Conservation (phyloP, 2,797 vertebrate genomes). For the Diplodus puntazzo region DNA sequence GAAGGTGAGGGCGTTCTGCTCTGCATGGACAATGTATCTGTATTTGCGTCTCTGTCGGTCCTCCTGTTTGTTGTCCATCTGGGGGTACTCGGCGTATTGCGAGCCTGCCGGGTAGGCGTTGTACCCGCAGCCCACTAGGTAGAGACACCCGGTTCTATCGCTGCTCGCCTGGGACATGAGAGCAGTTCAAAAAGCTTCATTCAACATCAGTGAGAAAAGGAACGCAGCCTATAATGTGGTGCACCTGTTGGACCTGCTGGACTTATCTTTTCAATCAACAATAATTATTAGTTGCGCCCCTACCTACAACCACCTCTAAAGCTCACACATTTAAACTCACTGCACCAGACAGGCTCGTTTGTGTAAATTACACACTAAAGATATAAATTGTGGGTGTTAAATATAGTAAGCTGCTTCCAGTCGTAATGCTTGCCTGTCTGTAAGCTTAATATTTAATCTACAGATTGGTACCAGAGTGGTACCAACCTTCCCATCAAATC, state of each 20-base stretch:
- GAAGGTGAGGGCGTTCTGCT: slow-evolving; percentile 97
- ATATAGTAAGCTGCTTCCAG: too few relatives aligned
- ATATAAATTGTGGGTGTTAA: background rate
- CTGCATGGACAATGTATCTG: slow-evolving; percentile 95
- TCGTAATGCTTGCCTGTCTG: too few relatives aligned
- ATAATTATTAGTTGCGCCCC: too few relatives aligned
- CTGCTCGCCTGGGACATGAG: slow-evolving; percentile 83
- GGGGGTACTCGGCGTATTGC: slow-evolving; percentile 94
- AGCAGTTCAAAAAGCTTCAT: background rate
- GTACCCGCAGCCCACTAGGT: slow-evolving; percentile 94
- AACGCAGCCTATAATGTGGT: too few relatives aligned
- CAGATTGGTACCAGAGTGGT: too few relatives aligned
- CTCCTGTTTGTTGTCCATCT: slow-evolving; percentile 94
- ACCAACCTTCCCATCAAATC: too few relatives aligned
- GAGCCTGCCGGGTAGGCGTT: slow-evolving; percentile 96
- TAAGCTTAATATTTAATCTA: too few relatives aligned
- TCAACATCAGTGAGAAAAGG: background rate
- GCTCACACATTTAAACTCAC: background rate
- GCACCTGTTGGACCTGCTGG: too few relatives aligned
- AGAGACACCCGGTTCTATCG: slow-evolving; percentile 89
- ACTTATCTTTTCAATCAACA: too few relatives aligned
- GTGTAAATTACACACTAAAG: background rate
- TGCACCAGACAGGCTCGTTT: too few relatives aligned
- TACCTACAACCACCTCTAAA: background rate
- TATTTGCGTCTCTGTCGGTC: slow-evolving; percentile 94